phyloP scores from a whole-genome alignment of 2,113 vertebrate species.

The Passer domesticus region DNA sequence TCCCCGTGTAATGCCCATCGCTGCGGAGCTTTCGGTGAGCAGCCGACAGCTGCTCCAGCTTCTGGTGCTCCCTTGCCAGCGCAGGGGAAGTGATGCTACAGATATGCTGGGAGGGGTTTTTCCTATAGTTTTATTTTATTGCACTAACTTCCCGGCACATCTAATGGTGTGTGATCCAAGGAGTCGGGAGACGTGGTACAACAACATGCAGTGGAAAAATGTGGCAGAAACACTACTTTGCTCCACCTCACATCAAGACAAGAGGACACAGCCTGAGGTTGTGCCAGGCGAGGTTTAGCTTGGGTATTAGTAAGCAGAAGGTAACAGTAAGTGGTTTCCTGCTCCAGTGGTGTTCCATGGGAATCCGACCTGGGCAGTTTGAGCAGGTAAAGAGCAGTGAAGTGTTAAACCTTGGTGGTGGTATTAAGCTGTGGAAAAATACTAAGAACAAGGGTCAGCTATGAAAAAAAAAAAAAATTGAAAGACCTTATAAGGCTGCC shows the following conservation, averaged over 20 bases:
- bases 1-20: rapidly evolving
- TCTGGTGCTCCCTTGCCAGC: not conserved
- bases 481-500: not conserved
- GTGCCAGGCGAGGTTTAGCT: not conserved
- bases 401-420: not conserved
- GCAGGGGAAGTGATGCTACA: not conserved
- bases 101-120: not conserved
- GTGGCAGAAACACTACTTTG: not conserved
- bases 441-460: not conserved
- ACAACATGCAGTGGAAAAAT: rapidly evolving
- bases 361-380: not conserved
- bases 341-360: not conserved
- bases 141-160: rapidly evolving
- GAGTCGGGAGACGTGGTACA: not conserved
- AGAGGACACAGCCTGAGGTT: not conserved
- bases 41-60: not conserved
- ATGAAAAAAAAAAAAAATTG: not conserved
- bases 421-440: not conserved
- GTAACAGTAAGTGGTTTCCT: not conserved
- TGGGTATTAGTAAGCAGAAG: not conserved
- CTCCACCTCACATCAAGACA: not conserved
- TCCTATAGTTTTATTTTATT: not conserved
- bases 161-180: not conserved
- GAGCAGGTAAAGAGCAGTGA: not conserved
- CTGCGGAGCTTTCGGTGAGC: not conserved